Conservation (phyloP, 2,797 vertebrate species). For the Delichon dasypus region DNA sequence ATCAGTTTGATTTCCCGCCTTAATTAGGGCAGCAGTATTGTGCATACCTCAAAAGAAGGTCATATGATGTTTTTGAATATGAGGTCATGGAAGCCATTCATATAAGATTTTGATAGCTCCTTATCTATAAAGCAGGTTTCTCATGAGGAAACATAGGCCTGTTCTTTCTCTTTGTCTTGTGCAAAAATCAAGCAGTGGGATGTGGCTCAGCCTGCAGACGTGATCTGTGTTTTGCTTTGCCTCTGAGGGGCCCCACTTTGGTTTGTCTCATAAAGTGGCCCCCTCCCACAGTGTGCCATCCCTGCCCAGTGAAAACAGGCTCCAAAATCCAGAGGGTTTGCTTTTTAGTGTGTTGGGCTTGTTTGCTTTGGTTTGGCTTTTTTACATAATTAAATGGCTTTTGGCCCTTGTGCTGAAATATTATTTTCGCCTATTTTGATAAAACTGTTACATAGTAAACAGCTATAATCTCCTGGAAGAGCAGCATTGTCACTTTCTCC, state of each 20-base stretch:
- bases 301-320: not conserved
- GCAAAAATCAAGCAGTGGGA: not conserved
- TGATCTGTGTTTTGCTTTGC: not conserved
- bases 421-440: not conserved
- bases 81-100: not conserved
- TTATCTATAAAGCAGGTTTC: not conserved
- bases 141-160: not conserved
- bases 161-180: not conserved
- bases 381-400: not conserved
- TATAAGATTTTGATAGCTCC: not conserved
- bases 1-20: not conserved
- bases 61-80: not conserved
- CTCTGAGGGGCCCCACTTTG: not conserved
- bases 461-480: not conserved
- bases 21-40: not conserved
- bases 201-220: not conserved
- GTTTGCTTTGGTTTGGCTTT: not conserved
- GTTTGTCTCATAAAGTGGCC: not conserved
- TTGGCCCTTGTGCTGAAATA: not conserved
- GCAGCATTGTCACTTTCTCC: not conserved
- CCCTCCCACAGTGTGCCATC: not conserved
- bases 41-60: not conserved
- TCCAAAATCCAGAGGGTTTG: fast-evolving
- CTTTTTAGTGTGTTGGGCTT: not conserved
- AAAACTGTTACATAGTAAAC: not conserved